Evolutionary conservation across 2,888 invertebrate species (phyloP), one percentile per base, ranked within the genome.

Genomic region (Loripinus fragilis): DNA sequence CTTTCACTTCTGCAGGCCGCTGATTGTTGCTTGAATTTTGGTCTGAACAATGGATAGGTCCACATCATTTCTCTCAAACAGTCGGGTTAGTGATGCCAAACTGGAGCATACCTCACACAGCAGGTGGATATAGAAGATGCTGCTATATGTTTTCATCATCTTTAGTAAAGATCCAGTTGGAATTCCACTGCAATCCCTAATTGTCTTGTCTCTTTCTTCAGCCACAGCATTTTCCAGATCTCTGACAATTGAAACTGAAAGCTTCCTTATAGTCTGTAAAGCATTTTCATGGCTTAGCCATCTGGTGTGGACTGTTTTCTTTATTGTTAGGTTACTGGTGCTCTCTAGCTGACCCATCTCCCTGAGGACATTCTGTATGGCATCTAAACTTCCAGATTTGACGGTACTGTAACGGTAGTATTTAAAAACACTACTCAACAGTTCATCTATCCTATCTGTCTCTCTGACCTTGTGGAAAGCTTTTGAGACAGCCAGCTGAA

Each of bases 381-480:
- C 67, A 55, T 83, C 45, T n/a, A 80, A 60, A 55, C 71, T 81
- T 20, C 52, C 74, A 17, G 74, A 71, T 48, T 70, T 72, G 12
- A 78, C 76, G 30, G 78, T 78, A n/a, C 78, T 78, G 81, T 81
- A 81, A 48, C 77, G 74, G 52, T 82, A 79, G 45, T 76, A 82
- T 35, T 78, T 83, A 35, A 74, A 78, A 5, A 83, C 60, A 1
- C 33, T 74, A 23, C 48, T 71, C 3, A 78, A 41, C 0, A 80
- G 35, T 41, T 83, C 77, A 70, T n/a, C n/a, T n/a, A n/a, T n/a
- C n/a, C n/a, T n/a, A n/a, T n/a, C n/a, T n/a, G n/a, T n/a, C n/a
- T 83, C 78, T 20, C 15, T 17, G 12, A 76, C 69, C 7, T 52
- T 52, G 33, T 35, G 69, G 69, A 83, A 80, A 0, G 83, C 66